Percentiles rank a stretch among this genome's conserved stretches.
phyloP scores from a whole-genome alignment of 2,888 invertebrate genomes.

The Melanchra persicariae region DNA sequence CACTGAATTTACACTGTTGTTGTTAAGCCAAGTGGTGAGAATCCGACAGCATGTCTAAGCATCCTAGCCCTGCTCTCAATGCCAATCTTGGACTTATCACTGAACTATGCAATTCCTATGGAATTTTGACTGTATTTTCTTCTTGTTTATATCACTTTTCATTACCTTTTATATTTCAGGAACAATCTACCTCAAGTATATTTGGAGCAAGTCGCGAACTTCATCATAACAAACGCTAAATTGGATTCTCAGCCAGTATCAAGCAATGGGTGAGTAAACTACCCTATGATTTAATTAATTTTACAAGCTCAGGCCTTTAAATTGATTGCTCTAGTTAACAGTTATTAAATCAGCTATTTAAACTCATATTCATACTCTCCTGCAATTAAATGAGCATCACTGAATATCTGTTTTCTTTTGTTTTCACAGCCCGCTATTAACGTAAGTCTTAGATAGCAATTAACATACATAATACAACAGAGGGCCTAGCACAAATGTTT shows the following conservation, averaged over 20 bases:
- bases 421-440: slow-evolving; percentile 26
- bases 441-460: slow-evolving; percentile 28
- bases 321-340: background rate
- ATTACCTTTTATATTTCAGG: slow-evolving; percentile 81
- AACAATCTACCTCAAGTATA: slow-evolving; percentile 96
- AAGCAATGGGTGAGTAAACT: slow-evolving; percentile 84
- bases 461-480: background rate
- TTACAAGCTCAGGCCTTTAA: background rate
- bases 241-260: slow-evolving; percentile 81
- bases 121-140: too few relatives aligned
- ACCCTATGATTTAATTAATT: background rate
- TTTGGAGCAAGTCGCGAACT: slow-evolving; percentile 97
- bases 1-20: too few relatives aligned
- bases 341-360: background rate
- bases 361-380: too few relatives aligned
- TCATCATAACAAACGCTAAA: slow-evolving; percentile 95
- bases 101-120: too few relatives aligned
- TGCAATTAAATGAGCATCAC: too few relatives aligned
- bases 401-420: slow-evolving; percentile 27
- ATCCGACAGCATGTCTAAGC: too few relatives aligned
- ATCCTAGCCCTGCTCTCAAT: too few relatives aligned
- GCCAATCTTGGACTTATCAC: too few relatives aligned
- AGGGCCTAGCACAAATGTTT: too few relatives aligned
- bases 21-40: too few relatives aligned
- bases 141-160: too few relatives aligned